A percentile compares a stretch with the other conserved stretches of the same genome.
Conservation (phyloP, 2,888 invertebrate genomes). For the Psylliodes chrysocephalus region DNA sequence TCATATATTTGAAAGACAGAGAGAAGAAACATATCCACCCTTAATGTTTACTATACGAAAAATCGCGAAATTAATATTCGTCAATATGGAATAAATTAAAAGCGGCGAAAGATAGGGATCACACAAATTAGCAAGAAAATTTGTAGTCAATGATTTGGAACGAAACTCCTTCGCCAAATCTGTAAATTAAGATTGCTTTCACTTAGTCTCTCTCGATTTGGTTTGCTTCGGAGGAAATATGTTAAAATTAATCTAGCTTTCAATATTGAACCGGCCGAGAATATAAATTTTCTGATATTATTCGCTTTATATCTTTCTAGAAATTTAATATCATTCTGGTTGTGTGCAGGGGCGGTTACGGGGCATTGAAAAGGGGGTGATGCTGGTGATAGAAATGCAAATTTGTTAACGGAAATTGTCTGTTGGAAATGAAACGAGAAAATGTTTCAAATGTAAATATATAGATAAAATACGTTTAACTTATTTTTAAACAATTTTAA, state of each 20-base stretch:
- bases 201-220: slow-evolving; percentile 57
- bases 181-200: slow-evolving; percentile 58
- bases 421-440: too few species aligned
- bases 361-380: background rate
- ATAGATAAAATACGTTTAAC: too few species aligned
- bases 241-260: slow-evolving; percentile 62
- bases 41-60: too few species aligned
- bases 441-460: too few species aligned
- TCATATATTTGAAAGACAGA: too few species aligned
- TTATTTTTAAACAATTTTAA: too few species aligned
- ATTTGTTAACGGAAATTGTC: too few species aligned
- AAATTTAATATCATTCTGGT: slow-evolving; percentile 51
- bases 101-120: slow-evolving; percentile 43
- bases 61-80: slow-evolving; percentile 1
- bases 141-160: slow-evolving; percentile 63
- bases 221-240: slow-evolving; percentile 58
- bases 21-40: too few species aligned
- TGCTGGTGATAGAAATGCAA: too few species aligned
- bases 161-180: slow-evolving; percentile 49
- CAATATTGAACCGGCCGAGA: slow-evolving; percentile 57
- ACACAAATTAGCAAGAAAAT: slow-evolving; percentile 63
- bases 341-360: background rate
- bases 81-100: slow-evolving; percentile 46
- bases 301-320: slow-evolving; percentile 52
- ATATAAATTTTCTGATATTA: slow-evolving; percentile 56